phyloP scores from a whole-genome alignment of 1,140 invertebrate genomes.

The Zaprionus davidi region DNA sequence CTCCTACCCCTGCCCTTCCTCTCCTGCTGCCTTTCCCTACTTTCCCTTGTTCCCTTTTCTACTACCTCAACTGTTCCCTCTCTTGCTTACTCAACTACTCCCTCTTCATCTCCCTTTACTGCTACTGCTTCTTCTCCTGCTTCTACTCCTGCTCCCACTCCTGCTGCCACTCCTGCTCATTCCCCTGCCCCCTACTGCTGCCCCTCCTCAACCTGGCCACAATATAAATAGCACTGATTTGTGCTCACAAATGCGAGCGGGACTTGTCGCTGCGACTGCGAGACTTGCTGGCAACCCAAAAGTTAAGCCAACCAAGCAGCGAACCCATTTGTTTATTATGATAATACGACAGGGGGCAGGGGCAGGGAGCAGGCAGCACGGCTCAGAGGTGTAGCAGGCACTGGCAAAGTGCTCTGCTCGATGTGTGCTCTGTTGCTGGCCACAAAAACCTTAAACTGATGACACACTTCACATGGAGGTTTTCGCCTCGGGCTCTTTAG shows the following conservation, averaged over 20 bases:
- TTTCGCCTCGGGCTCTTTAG: constrained; percentile 63
- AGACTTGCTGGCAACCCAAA: constrained; percentile 73
- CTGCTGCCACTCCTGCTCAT: background rate
- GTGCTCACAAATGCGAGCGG: constrained; percentile 69
- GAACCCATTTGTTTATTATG: constrained; percentile 82
- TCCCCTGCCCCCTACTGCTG: background rate
- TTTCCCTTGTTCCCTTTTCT: too few species aligned
- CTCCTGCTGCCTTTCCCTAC: too few species aligned
- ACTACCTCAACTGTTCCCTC: too few species aligned
- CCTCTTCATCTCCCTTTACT: too few species aligned
- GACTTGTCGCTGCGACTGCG: constrained; percentile 44
- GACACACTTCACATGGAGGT: constrained; percentile 79
- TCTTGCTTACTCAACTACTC: too few species aligned
- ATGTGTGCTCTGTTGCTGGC: constrained; percentile 45
- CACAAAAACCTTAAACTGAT: constrained; percentile 83
- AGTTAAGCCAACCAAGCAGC: constrained; percentile 78
- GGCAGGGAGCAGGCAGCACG: background rate
- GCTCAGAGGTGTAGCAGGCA: background rate
- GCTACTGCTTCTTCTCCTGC: too few species aligned
- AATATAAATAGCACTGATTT: constrained; percentile 83
- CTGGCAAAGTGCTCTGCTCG: constrained; percentile 14
- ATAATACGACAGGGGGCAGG: constrained; percentile 57
- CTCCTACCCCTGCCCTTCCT: background rate
- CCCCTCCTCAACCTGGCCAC: constrained; percentile 46
- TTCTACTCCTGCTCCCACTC: too few species aligned